Percentiles rank a stretch among this genome's conserved stretches.
phyloP scores from a whole-genome alignment of 2,888 invertebrate species.

The Sclerodermus sp. region DNA sequence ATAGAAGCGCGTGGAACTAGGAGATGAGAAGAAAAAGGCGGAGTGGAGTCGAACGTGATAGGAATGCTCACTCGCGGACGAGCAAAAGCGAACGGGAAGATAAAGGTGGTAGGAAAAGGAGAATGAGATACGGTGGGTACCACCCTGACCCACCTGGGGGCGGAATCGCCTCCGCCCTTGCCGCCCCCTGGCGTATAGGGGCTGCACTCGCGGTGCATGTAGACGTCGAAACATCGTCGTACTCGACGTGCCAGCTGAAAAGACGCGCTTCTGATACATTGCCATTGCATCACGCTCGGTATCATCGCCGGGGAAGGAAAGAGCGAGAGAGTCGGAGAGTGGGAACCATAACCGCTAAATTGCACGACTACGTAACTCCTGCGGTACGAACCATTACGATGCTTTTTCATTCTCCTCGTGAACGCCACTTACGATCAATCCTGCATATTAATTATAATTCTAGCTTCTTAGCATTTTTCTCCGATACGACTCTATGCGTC shows the following conservation, averaged over 20 bases:
- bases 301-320: constrained; percentile 6
- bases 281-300: constrained; percentile 18
- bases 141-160: constrained; percentile 57
- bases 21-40: too few relatives aligned
- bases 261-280: constrained; percentile 16
- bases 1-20: too few relatives aligned
- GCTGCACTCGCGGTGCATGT: constrained; percentile 31
- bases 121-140: constrained; percentile 36
- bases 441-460: too few relatives aligned
- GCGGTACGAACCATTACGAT: too few relatives aligned
- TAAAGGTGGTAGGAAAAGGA: constrained; percentile 9
- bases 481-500: too few relatives aligned
- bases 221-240: constrained; percentile 10
- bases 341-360: constrained; percentile 7
- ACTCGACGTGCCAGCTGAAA: neutral
- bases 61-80: too few relatives aligned
- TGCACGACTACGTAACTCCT: constrained; percentile 1
- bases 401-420: too few relatives aligned
- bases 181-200: constrained; percentile 55
- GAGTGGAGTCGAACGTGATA: too few relatives aligned
- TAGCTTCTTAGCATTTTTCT: too few relatives aligned
- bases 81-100: constrained; percentile 11
- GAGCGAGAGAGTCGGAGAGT: neutral
- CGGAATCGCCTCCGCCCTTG: constrained; percentile 55
- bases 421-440: too few relatives aligned